Percentiles rank a stretch among this genome's conserved stretches.
Conservation (phyloP, 2,113 vertebrate genomes). For the Pycnonotus jocosus region DNA sequence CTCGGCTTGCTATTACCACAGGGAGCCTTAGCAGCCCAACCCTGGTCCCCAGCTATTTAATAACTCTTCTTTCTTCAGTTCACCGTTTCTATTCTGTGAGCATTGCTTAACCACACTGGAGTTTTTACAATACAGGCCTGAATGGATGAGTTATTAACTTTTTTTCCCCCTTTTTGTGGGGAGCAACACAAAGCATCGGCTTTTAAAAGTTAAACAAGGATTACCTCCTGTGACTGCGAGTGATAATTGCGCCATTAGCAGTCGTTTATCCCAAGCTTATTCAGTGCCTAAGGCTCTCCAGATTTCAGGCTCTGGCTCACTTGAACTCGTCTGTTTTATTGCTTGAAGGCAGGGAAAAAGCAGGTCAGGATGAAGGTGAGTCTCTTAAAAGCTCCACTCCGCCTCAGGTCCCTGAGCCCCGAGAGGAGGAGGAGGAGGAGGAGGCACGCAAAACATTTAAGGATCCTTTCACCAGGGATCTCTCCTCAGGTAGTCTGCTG, state of each 20-base stretch:
- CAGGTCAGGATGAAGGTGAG: neutral
- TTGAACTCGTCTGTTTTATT: neutral
- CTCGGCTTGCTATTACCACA: neutral
- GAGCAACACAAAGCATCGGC: neutral
- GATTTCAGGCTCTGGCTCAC: neutral
- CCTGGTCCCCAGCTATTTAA: neutral
- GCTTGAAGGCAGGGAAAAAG: neutral
- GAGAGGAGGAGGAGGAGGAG: neutral
- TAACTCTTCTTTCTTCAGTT: neutral
- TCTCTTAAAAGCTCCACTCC: neutral
- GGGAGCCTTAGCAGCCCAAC: neutral
- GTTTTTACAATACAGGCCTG: neutral
- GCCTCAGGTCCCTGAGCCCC: neutral
- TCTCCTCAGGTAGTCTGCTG: neutral
- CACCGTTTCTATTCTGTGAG: neutral
- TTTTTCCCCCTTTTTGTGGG: neutral
- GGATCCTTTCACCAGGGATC: neutral
- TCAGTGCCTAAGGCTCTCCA: neutral
- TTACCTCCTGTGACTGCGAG: neutral
- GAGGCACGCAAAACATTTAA: neutral
- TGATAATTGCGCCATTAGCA: neutral
- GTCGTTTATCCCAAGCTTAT: neutral
- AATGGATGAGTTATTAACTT: neutral
- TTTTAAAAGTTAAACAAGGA: neutral
- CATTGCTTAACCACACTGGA: neutral